Percentiles rank a stretch among this genome's conserved stretches.
phyloP scores from a whole-genome alignment of 2,113 vertebrate genomes.

The Myiopsitta monachus region DNA sequence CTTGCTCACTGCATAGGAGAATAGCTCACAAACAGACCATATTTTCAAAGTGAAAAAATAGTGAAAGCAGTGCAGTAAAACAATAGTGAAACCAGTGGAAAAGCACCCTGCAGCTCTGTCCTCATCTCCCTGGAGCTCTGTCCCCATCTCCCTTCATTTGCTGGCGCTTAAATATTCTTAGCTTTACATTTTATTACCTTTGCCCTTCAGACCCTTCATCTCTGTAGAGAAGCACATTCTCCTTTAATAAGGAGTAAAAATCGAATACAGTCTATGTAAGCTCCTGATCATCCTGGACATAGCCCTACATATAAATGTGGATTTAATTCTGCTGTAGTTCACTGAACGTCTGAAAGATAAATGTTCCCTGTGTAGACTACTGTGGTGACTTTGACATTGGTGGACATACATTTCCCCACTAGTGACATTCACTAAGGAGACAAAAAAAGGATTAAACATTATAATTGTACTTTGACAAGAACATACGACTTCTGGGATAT shows the following conservation, averaged over 20 bases:
- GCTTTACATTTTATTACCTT: constrained; percentile 14
- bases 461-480: constrained; percentile 62
- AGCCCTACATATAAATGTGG: constrained; percentile 38
- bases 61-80: background rate
- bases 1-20: background rate
- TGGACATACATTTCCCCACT: constrained; percentile 41
- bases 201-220: constrained; percentile 37
- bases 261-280: background rate
- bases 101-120: background rate
- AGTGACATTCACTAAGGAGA: constrained; percentile 54
- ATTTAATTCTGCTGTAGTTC: constrained; percentile 63
- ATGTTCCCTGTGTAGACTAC: constrained; percentile 19
- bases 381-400: constrained; percentile 60
- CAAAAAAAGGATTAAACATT: constrained; percentile 42
- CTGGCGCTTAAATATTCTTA: background rate
- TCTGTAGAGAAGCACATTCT: background rate
- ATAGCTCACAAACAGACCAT: background rate
- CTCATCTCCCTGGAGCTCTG: background rate
- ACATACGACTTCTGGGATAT: constrained; percentile 45
- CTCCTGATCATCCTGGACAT: constrained; percentile 15
- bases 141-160: background rate
- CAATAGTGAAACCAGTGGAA: background rate
- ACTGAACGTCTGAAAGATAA: constrained; percentile 60
- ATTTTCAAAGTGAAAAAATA: background rate
- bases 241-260: background rate